A percentile compares a stretch with the other conserved stretches of the same genome.
Evolutionary conservation across 2,113 vertebrate species (phyloP).

Genomic region (Herpetotheres cachinnans): DNA sequence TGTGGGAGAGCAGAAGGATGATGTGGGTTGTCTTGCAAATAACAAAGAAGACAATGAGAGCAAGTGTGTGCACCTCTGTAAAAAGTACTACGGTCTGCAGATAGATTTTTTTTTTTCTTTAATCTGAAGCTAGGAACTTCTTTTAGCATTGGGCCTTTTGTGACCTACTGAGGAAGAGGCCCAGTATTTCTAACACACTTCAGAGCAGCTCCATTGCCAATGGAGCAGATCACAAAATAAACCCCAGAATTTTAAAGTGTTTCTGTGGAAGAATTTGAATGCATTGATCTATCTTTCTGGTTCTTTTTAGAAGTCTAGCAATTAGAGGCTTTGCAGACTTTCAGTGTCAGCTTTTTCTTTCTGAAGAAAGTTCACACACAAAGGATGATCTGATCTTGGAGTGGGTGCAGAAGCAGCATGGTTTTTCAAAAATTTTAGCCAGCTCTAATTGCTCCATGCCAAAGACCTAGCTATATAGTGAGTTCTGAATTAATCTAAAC

Average conservation of each 20-base stretch:
- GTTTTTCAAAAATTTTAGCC: neutral
- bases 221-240: neutral
- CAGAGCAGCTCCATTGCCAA: neutral
- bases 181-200: neutral
- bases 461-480: neutral
- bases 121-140: neutral
- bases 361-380: neutral
- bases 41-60: neutral
- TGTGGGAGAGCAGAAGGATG: neutral
- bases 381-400: neutral
- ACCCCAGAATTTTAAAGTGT: neutral
- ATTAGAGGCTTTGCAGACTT: conserved; percentile 7
- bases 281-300: neutral
- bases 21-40: neutral
- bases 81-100: neutral
- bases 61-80: neutral
- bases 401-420: neutral
- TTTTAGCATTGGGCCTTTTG: neutral
- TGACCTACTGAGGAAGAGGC: neutral
- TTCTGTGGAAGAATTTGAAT: neutral
- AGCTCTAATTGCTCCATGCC: neutral
- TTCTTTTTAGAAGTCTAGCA: neutral
- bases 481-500: neutral
- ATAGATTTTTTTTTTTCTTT: neutral
- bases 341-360: neutral